These are phyloP conservation scores for Heterochromis multidens DNA, from an alignment of 2,113 vertebrate genomes.

Conservation along the genomic window DNA sequence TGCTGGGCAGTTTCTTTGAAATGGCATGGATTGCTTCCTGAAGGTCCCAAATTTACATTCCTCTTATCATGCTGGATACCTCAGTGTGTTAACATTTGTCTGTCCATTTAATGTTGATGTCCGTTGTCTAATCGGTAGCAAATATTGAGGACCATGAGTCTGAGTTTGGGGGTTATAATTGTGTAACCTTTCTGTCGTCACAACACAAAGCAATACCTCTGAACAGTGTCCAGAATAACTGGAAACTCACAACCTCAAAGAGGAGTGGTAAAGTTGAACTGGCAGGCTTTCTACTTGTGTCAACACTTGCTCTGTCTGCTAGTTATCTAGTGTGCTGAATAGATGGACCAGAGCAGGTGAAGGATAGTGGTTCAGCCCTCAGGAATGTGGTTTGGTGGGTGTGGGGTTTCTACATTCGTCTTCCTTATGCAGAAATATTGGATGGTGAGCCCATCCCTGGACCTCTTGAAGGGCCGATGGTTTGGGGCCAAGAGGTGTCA, in stretches of 20 bases:
- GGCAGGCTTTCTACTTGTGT: neutral
- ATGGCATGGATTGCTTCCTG: neutral
- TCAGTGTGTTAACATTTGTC: neutral
- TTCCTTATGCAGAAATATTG: conserved; percentile 1
- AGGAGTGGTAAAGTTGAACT: conserved; percentile 1
- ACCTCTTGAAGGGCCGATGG: conserved; percentile 6
- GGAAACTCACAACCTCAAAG: neutral
- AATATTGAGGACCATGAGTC: conserved; percentile 20
- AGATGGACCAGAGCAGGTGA: conserved; percentile 68
- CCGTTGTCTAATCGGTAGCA: conserved; percentile 40
- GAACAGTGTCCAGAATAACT: neutral
- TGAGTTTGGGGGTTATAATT: neutral
- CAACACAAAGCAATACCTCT: neutral
- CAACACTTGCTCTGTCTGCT: conserved; percentile 5
- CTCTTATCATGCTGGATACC: neutral
- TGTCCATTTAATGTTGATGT: conserved; percentile 19
- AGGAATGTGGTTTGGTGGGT: conserved; percentile 36
- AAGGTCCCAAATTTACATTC: neutral
- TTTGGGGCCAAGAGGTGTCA: neutral
- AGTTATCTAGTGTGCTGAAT: neutral
- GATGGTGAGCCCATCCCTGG: neutral
- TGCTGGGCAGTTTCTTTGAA: conserved; percentile 6
- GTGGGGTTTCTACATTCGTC: conserved; percentile 23
- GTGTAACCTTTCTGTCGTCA: conserved; percentile 26
- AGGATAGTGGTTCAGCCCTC: neutral